Evolutionary conservation across 2,113 vertebrate genomes (phyloP), one percentile per base, ranked within the genome.

Genomic region (Ochotona princeps): DNA sequence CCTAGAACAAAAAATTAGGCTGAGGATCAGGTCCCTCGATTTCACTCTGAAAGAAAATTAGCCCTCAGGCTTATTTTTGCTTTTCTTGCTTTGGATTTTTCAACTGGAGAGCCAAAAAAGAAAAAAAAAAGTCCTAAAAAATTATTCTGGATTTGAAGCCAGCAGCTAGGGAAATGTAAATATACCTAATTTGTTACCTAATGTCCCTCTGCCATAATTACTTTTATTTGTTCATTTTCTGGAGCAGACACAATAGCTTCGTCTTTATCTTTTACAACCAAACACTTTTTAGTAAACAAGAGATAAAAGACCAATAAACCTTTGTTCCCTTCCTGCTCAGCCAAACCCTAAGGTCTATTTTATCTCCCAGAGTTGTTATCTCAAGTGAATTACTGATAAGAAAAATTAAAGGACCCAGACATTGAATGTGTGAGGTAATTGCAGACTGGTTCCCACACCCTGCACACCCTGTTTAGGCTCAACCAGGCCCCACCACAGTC

Each of bases 381-480:
- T 96, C 74, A 95, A 97, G 83, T 97, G 96, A 96, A 82, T 89
- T 96, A 84, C 90, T 96, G 96, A 96, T 97, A 97, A 97, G 93
- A 94, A 96, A 95, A 97, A 97, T 96, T 97, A 97, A 97, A 96
- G 86, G 35, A 83, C 89, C 95, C 88, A 73, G 91, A 75, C 28
- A 93, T 72, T 95, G 38, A 91, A 89, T 15, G 44, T 81, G 67
- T 94, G 94, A 96, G 89, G 93, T 95, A 97, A 96, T 30, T 92
- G 94, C 51, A 94, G 84, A 38, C 38, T 57, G 89, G 83, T 82
- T 94, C 35, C 32, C 87, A 97, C 28, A 92, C 6, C 38, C 91
- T 61, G 13, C 84, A 97, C 28, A 92, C 6, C 38, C 91, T 61
- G 11, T 67, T 92, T 89, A 28, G 89, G 8, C 47, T 96, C 72